phyloP scores from a whole-genome alignment of 2,797 vertebrate species.

The Catamblyrhynchus diadema region DNA sequence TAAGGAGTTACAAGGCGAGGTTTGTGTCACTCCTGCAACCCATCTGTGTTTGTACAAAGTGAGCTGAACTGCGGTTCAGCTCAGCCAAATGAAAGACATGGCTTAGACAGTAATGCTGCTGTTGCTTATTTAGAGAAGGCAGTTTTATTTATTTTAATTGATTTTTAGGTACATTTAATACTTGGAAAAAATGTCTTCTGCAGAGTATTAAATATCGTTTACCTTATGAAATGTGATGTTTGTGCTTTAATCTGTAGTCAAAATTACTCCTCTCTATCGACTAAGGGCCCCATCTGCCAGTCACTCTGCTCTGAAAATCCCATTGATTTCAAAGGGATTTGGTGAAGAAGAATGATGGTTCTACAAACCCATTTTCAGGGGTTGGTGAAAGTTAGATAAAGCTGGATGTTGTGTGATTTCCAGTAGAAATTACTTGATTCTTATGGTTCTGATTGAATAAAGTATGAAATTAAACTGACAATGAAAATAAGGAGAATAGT shows the following conservation, averaged over 20 bases:
- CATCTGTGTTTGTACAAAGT: not conserved
- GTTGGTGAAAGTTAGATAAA: not conserved
- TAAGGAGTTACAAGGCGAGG: constrained; percentile 11
- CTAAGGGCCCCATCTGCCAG: not conserved
- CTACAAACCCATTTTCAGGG: not conserved
- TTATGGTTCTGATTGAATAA: not conserved
- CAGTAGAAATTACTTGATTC: not conserved
- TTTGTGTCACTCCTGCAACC: not conserved
- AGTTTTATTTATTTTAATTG: not conserved
- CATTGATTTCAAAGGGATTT: constrained; percentile 33
- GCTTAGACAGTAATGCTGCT: not conserved
- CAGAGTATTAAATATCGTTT: not conserved
- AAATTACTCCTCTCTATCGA: not conserved
- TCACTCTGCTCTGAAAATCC: constrained; percentile 9
- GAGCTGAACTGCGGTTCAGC: not conserved
- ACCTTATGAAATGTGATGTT: not conserved
- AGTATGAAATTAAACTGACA: not conserved
- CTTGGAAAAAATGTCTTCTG: not conserved
- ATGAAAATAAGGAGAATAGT: not conserved
- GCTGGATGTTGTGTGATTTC: not conserved
- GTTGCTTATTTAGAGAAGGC: not conserved
- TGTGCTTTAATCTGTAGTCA: not conserved
- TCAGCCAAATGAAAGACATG: not conserved
- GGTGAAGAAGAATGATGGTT: not conserved
- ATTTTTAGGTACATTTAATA: not conserved